Percentiles rank a stretch among this genome's conserved stretches.
Evolutionary conservation across 2,888 invertebrate species (phyloP).

Genomic region (Eumacrocentrus americanus): DNA sequence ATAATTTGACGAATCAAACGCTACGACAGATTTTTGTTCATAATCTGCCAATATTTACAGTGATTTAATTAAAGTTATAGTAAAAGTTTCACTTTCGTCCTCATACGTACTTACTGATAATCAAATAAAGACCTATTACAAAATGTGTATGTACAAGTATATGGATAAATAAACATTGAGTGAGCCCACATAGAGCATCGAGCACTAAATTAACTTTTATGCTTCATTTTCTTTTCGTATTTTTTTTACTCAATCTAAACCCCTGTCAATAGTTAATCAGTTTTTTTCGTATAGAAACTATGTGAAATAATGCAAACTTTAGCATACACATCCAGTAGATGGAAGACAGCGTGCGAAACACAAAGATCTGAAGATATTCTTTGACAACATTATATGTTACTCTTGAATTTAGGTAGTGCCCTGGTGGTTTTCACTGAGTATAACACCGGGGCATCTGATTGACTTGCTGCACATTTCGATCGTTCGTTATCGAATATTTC

Average conservation of each 20-base stretch:
- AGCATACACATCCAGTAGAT: background rate
- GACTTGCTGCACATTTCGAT: background rate
- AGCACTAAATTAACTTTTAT: background rate
- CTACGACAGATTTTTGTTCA: too few relatives aligned
- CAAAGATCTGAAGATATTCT: background rate
- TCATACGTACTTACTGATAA: conserved; percentile 31
- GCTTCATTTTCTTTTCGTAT: background rate
- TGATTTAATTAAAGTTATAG: conserved; percentile 31
- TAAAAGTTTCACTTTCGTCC: conserved; percentile 25
- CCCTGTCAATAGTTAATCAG: background rate
- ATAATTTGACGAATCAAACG: conserved; percentile 1
- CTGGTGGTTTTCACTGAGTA: background rate
- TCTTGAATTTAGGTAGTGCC: background rate
- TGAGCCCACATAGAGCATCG: background rate
- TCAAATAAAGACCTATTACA: conserved; percentile 36
- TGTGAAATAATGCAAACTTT: conserved; percentile 3
- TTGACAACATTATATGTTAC: background rate
- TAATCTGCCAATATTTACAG: conserved; percentile 33
- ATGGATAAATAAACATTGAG: conserved; percentile 37
- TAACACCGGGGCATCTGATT: background rate
- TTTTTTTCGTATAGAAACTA: conserved; percentile 6
- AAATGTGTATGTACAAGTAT: conserved; percentile 39
- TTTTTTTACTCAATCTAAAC: conserved; percentile 2
- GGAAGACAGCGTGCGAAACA: conserved; percentile 8
- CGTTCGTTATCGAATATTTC: background rate